These are phyloP conservation scores for Parasteatoda lunata DNA, from an alignment of 2,888 invertebrate species.

Conservation along the genomic window DNA sequence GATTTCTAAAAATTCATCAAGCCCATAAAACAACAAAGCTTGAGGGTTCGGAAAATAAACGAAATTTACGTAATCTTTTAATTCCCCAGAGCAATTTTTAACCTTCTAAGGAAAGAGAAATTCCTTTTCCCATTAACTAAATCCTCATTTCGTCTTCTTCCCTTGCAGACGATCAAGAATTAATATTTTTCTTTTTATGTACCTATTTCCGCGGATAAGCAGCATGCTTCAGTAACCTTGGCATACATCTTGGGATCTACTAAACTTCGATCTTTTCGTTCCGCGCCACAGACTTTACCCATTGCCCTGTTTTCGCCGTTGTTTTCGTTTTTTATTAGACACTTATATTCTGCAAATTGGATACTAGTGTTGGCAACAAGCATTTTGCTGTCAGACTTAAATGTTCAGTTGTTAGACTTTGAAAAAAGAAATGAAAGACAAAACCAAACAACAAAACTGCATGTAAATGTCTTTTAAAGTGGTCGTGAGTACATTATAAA, in stretches of 20 bases:
- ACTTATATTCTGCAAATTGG: slow-evolving; percentile 19
- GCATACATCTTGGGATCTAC: slow-evolving; percentile 40
- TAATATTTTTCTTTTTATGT: slow-evolving; percentile 23
- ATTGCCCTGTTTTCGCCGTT: slow-evolving; percentile 52
- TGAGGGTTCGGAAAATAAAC: not conserved
- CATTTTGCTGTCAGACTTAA: too few relatives aligned
- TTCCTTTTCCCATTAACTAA: not conserved
- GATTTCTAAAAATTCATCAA: not conserved
- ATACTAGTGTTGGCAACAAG: not conserved
- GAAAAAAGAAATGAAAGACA: too few relatives aligned
- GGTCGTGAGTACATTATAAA: too few relatives aligned
- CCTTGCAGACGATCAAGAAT: slow-evolving; percentile 3
- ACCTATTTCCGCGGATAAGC: slow-evolving; percentile 1
- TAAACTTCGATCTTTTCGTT: slow-evolving; percentile 17
- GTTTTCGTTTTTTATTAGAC: slow-evolving; percentile 48
- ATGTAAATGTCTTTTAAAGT: too few relatives aligned
- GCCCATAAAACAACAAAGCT: not conserved
- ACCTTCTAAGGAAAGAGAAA: not conserved
- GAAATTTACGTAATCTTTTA: not conserved
- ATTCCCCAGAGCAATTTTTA: not conserved
- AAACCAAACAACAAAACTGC: too few relatives aligned
- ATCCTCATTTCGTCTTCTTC: slow-evolving; percentile 10
- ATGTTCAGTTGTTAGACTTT: too few relatives aligned
- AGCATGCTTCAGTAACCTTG: slow-evolving; percentile 54
- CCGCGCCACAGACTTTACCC: slow-evolving; percentile 60